Conservation (phyloP, 2,113 vertebrate species). For the Mesocricetus auratus region DNA sequence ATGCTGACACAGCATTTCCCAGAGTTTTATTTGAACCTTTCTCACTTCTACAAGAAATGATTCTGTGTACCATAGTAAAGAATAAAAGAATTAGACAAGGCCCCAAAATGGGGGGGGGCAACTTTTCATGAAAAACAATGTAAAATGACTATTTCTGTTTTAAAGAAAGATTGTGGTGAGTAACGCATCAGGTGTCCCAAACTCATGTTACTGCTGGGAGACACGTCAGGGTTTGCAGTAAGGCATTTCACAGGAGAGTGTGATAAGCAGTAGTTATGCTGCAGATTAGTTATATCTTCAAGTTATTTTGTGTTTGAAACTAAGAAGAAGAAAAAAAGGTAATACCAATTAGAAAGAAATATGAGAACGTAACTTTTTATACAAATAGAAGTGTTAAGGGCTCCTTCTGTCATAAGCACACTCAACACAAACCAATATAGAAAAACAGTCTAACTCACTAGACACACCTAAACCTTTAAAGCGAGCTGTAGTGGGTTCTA, state of each 20-base stretch:
- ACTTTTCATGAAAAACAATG: slow-evolving; percentile 29
- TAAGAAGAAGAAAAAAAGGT: slow-evolving; percentile 27
- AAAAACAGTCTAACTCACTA: background rate
- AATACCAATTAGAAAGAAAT: slow-evolving; percentile 28
- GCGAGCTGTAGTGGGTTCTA: background rate
- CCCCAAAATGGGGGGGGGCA: no score
- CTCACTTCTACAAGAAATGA: slow-evolving; percentile 29
- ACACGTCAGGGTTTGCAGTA: background rate
- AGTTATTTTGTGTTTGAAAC: slow-evolving; percentile 45
- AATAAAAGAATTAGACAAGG: background rate
- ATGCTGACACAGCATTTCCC: background rate
- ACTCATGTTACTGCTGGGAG: background rate
- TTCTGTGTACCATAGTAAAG: background rate
- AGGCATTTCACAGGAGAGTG: slow-evolving; percentile 8
- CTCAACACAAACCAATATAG: background rate
- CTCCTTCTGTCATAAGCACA: background rate
- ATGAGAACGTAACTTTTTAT: slow-evolving; percentile 27
- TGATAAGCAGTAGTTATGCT: background rate
- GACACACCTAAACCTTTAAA: background rate
- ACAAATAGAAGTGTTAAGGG: background rate
- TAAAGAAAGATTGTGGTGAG: background rate
- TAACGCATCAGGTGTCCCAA: background rate
- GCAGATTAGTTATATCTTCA: background rate
- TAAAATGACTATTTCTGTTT: background rate
- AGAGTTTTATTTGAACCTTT: background rate